Percentiles rank a stretch among this genome's conserved stretches.
These are phyloP conservation scores for Lacerta bilineata DNA, from an alignment of 2,797 vertebrate species.

Conservation along the genomic window DNA sequence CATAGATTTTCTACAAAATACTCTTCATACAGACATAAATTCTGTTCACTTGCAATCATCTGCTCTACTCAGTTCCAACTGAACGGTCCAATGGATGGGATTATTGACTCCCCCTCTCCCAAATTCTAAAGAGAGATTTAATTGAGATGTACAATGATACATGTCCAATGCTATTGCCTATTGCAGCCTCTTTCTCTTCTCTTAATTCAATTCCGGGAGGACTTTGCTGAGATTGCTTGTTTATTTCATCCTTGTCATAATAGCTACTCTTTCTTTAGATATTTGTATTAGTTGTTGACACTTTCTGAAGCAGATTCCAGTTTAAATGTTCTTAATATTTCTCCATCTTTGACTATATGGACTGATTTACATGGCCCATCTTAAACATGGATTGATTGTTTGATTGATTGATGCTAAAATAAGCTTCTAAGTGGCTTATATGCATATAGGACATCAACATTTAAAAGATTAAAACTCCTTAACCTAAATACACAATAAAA, in stretches of 20 bases:
- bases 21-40: rapidly evolving
- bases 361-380: neutral
- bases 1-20: neutral
- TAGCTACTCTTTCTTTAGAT: neutral
- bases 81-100: neutral
- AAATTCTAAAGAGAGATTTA: neutral
- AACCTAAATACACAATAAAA: too few species aligned
- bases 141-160: neutral
- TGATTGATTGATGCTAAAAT: too few species aligned
- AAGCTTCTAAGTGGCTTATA: too few species aligned
- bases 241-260: neutral
- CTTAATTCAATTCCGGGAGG: neutral
- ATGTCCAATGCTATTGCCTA: neutral
- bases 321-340: neutral
- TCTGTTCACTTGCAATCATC: neutral
- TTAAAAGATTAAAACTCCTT: too few species aligned
- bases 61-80: constrained; percentile 29
- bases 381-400: neutral
- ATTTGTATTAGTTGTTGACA: neutral
- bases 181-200: neutral
- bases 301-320: neutral
- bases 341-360: neutral
- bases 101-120: neutral
- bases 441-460: too few species aligned
- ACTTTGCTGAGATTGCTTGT: neutral